These are phyloP conservation scores for Leucophenga montana DNA, from an alignment of 2,888 invertebrate genomes.

Conservation along the genomic window DNA sequence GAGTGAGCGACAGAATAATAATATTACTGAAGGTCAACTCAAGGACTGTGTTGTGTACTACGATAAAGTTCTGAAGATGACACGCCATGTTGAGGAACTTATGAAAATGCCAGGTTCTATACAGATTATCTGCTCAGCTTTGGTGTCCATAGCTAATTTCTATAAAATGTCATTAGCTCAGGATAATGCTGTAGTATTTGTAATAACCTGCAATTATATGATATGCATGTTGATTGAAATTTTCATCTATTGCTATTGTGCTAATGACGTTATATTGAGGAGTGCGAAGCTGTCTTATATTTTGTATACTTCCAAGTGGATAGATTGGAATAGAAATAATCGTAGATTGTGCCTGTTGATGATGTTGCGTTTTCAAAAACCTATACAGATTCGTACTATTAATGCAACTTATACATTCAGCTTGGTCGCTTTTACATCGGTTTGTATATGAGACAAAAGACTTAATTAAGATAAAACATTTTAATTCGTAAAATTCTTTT, in stretches of 20 bases:
- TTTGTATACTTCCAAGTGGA: slow-evolving; percentile 51
- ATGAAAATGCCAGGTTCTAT: slow-evolving; percentile 57
- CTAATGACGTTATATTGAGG: slow-evolving; percentile 56
- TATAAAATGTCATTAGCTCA: slow-evolving; percentile 57
- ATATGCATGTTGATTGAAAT: slow-evolving; percentile 61
- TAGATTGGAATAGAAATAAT: slow-evolving; percentile 49
- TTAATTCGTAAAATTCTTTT: slow-evolving; percentile 35
- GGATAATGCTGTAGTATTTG: slow-evolving; percentile 46
- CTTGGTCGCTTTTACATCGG: slow-evolving; percentile 62
- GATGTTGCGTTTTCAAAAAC: slow-evolving; percentile 50
- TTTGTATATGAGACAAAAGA: slow-evolving; percentile 44
- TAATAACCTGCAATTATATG: slow-evolving; percentile 56
- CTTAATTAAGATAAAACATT: neutral
- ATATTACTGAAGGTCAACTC: slow-evolving; percentile 43
- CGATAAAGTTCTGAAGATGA: slow-evolving; percentile 46
- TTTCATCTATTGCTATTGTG: slow-evolving; percentile 59
- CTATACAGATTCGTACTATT: slow-evolving; percentile 54
- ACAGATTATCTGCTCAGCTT: slow-evolving; percentile 61
- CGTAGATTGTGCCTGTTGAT: slow-evolving; percentile 48
- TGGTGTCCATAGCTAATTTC: slow-evolving; percentile 65
- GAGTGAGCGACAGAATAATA: slow-evolving; percentile 26
- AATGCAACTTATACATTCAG: slow-evolving; percentile 59
- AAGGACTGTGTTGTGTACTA: slow-evolving; percentile 54
- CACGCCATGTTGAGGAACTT: slow-evolving; percentile 50
- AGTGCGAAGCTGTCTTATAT: slow-evolving; percentile 46